Percentiles rank a stretch among this genome's conserved stretches.
Evolutionary conservation across 2,888 invertebrate genomes (phyloP).

Genomic region (Strigamia maritima): DNA sequence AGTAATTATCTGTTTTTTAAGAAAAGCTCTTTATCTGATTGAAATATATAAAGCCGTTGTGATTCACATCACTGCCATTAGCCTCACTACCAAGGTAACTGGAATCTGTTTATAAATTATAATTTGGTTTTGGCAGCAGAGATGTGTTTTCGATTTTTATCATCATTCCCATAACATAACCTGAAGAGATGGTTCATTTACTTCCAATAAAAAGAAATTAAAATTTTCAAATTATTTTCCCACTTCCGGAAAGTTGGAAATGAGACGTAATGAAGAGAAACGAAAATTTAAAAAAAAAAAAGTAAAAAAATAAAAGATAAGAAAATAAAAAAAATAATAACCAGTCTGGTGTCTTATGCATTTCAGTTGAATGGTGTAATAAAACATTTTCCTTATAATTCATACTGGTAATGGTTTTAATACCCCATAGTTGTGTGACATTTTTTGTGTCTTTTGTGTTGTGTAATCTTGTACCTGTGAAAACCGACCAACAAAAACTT

Average conservation of each 20-base stretch:
- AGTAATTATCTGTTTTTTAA: not conserved
- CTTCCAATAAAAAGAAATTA: not conserved
- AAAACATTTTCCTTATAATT: not conserved
- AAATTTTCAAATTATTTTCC: not conserved
- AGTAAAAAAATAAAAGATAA: not conserved
- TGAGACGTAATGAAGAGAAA: not conserved
- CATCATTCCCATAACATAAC: not conserved
- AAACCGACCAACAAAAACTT: constrained; percentile 28
- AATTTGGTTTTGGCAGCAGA: too few relatives aligned
- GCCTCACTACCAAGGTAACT: not conserved
- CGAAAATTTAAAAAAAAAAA: too few relatives aligned
- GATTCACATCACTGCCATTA: not conserved
- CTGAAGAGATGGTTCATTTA: not conserved
- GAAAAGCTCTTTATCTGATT: constrained; percentile 5
- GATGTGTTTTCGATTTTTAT: too few relatives aligned
- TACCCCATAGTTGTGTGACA: constrained; percentile 27
- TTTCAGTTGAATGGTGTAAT: constrained; percentile 16
- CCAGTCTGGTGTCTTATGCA: constrained; percentile 22
- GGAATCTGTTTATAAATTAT: not conserved
- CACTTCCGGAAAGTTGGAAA: constrained; percentile 9
- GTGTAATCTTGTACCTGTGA: constrained; percentile 34
- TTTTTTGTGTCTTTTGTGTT: constrained; percentile 27
- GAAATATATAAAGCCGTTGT: not conserved
- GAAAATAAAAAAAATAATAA: not conserved
- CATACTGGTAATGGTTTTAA: not conserved